These are phyloP conservation scores for Trichechus manatus DNA, from an alignment of 2,113 vertebrate species.

Conservation along the genomic window DNA sequence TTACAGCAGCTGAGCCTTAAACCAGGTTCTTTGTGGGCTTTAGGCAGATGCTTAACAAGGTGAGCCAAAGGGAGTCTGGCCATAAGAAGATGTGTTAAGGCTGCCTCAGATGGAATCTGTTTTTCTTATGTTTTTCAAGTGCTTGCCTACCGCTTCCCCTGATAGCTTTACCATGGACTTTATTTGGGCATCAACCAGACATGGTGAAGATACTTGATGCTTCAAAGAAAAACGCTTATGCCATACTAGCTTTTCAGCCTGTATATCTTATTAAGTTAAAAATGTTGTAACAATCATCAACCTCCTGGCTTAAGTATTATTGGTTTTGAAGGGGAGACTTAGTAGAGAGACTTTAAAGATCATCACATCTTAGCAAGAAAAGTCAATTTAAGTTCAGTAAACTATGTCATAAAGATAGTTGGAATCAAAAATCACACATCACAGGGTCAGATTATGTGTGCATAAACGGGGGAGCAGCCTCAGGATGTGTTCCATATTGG, in stretches of 20 bases:
- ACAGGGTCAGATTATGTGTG: neutral
- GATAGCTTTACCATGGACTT: slow-evolving; percentile 1
- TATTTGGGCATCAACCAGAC: neutral
- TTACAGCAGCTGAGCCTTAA: slow-evolving; percentile 67
- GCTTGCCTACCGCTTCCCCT: slow-evolving; percentile 30
- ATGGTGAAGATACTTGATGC: neutral
- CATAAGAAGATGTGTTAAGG: slow-evolving; percentile 46
- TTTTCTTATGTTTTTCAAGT: slow-evolving; percentile 66
- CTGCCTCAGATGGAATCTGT: slow-evolving; percentile 25
- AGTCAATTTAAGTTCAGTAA: slow-evolving; percentile 1
- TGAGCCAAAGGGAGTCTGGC: slow-evolving; percentile 65
- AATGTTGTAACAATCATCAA: neutral
- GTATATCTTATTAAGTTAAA: neutral
- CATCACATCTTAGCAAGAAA: neutral
- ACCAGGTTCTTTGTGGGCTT: slow-evolving; percentile 47
- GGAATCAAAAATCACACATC: neutral
- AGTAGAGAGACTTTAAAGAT: neutral
- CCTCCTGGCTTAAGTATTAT: neutral
- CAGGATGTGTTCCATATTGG: neutral
- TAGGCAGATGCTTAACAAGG: slow-evolving; percentile 68
- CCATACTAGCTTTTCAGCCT: neutral
- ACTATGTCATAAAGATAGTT: neutral
- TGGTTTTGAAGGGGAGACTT: slow-evolving; percentile 14
- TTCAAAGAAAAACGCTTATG: slow-evolving; percentile 45
- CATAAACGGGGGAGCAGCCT: neutral